Percentiles rank a stretch among this genome's conserved stretches.
Conservation (phyloP, 2,888 invertebrate species). For the Sinohyriopsis cumingii region DNA sequence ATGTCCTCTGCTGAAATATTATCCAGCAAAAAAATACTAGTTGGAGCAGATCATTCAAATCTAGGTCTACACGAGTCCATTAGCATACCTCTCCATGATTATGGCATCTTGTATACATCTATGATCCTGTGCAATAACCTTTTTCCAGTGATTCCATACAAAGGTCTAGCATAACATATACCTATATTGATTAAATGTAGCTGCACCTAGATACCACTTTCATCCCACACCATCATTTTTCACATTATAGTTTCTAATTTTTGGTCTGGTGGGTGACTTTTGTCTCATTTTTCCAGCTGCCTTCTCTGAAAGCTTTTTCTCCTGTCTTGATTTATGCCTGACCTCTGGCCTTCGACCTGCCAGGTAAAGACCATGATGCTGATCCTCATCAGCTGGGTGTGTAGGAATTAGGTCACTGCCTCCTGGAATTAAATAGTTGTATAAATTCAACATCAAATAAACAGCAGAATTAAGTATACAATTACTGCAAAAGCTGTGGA, state of each 20-base stretch:
- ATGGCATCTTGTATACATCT: too few relatives aligned
- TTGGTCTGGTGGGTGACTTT: slow-evolving; percentile 38
- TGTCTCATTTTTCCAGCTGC: slow-evolving; percentile 29
- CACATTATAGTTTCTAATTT: slow-evolving; percentile 58
- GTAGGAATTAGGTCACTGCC: neutral
- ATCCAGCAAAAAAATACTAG: too few relatives aligned
- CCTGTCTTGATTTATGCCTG: slow-evolving; percentile 10
- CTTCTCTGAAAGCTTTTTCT: slow-evolving; percentile 33
- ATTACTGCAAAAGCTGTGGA: too few relatives aligned
- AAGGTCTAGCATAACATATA: too few relatives aligned
- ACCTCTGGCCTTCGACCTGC: slow-evolving; percentile 22
- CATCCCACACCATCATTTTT: slow-evolving; percentile 35
- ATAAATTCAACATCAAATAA: neutral
- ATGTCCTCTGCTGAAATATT: too few relatives aligned
- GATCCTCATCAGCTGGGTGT: slow-evolving; percentile 7
- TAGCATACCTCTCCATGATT: too few relatives aligned
- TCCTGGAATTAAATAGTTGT: slow-evolving; percentile 1
- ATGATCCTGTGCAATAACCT: too few relatives aligned
- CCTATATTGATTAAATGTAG: neutral
- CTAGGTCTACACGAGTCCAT: too few relatives aligned
- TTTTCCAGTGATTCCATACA: too few relatives aligned
- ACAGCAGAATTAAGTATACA: too few relatives aligned
- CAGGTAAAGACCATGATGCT: slow-evolving; percentile 7
- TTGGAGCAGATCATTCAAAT: too few relatives aligned
- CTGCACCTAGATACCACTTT: slow-evolving; percentile 4